Evolutionary conservation across 2,113 vertebrate species (phyloP).

Genomic region (Chloropsis hardwickii): DNA sequence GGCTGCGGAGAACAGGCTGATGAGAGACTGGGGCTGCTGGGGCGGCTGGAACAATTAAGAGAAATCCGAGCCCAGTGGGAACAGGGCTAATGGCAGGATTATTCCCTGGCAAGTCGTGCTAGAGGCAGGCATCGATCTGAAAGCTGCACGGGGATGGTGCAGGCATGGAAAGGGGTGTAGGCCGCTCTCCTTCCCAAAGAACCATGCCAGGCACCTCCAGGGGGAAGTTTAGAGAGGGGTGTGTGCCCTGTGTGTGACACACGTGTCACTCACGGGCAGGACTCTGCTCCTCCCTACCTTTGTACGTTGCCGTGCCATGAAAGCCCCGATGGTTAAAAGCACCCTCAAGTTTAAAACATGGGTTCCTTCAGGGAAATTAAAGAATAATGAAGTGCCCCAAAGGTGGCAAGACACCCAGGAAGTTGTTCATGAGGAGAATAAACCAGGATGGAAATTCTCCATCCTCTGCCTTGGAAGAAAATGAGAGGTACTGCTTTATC

Average conservation of each 20-base stretch:
- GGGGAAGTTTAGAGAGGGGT: accelerated
- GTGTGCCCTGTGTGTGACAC: background rate
- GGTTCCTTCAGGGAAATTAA: background rate
- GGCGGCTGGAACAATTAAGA: background rate
- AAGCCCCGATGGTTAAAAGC: accelerated
- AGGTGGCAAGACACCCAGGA: background rate
- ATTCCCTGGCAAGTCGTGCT: background rate
- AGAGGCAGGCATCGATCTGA: background rate
- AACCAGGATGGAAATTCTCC: accelerated
- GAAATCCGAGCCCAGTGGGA: background rate
- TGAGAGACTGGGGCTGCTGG: background rate
- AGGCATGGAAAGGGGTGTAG: background rate
- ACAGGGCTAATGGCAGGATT: background rate
- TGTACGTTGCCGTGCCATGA: accelerated
- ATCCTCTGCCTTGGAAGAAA: background rate
- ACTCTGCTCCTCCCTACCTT: background rate
- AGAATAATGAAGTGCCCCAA: background rate
- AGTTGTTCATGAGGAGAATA: background rate
- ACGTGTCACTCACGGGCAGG: accelerated
- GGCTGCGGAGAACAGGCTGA: background rate
- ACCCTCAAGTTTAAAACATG: accelerated
- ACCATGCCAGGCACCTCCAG: background rate
- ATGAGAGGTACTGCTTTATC: background rate
- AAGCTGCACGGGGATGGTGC: accelerated
- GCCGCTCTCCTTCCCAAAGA: background rate